Conservation (phyloP, 2,888 invertebrate species). For the Ischnura elegans region DNA sequence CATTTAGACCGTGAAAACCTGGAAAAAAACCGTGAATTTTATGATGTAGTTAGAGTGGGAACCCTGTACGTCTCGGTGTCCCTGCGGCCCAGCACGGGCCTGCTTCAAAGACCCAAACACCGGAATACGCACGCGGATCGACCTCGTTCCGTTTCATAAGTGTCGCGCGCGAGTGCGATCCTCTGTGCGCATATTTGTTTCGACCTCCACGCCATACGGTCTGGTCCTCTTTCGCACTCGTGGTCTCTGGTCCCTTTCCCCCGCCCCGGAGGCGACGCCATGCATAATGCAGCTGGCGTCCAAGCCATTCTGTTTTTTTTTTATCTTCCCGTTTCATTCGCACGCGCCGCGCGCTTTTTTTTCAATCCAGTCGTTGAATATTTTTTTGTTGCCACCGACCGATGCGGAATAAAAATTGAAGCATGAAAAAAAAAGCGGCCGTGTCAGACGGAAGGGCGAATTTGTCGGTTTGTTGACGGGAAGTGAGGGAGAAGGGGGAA, state of each 20-base stretch:
- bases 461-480: background rate
- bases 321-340: background rate
- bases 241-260: background rate
- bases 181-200: background rate
- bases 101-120: no score
- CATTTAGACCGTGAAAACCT: no score
- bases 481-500: background rate
- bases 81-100: no score
- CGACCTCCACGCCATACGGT: background rate
- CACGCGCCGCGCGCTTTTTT: background rate
- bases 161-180: background rate
- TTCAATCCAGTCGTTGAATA: background rate
- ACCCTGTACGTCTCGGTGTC: no score
- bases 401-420: background rate
- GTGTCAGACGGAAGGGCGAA: background rate
- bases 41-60: no score
- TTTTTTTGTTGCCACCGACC: background rate
- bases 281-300: slow-evolving; percentile 24
- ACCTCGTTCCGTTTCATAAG: background rate
- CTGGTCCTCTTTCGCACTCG: background rate
- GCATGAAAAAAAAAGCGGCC: slow-evolving; percentile 25
- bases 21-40: no score
- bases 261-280: background rate
- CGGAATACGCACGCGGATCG: background rate
- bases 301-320: background rate